Conservation (phyloP, 2,113 vertebrate genomes). For the Albula goreensis region DNA sequence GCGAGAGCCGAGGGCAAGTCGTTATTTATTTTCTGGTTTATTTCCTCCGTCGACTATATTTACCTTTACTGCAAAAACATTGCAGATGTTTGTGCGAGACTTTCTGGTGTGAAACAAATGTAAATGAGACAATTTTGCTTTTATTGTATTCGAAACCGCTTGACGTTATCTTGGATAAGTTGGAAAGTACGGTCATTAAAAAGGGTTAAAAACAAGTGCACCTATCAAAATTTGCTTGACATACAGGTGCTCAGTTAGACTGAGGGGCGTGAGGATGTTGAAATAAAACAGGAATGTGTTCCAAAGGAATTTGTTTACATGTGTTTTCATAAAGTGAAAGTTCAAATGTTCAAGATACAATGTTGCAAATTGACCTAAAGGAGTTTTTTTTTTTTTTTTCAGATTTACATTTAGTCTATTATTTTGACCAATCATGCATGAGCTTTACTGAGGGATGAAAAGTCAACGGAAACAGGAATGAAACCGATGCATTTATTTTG, state of each 20-base stretch:
- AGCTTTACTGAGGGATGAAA: no score
- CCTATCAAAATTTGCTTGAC: not conserved
- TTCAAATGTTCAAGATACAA: not conserved
- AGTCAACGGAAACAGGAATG: no score
- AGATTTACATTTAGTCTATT: no score
- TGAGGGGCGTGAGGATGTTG: not conserved
- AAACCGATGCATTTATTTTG: no score
- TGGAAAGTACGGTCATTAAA: not conserved
- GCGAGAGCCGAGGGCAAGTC: no score
- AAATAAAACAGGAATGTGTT: not conserved
- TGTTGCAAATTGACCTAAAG: no score
- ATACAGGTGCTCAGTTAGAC: not conserved
- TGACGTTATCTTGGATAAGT: not conserved
- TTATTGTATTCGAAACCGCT: no score
- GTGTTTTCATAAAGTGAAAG: not conserved
- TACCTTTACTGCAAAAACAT: not conserved
- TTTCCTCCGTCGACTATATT: not conserved
- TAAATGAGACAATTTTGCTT: not conserved
- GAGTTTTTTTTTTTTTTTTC: no score
- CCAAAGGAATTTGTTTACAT: not conserved
- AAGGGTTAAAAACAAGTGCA: not conserved
- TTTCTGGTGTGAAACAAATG: not conserved
- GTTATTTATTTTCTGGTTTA: slow-evolving; percentile 14
- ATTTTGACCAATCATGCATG: no score
- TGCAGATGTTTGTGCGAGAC: not conserved